Evolutionary conservation across 2,113 vertebrate species (phyloP).

Genomic region (Rousettus leschenaultii): DNA sequence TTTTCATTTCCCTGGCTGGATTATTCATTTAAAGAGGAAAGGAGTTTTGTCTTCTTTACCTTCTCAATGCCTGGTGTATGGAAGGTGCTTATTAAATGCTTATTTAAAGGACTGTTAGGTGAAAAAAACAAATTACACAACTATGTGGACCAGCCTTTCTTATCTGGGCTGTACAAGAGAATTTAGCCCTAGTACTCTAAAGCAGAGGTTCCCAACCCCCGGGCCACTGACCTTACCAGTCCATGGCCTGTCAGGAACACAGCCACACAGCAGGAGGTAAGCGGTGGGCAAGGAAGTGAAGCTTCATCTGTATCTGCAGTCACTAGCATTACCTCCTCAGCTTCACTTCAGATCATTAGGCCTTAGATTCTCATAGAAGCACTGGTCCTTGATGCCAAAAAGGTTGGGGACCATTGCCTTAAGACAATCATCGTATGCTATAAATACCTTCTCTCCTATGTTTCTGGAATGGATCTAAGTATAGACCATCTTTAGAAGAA

Average conservation of each 20-base stretch:
- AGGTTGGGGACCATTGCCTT: no score
- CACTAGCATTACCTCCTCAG: no score
- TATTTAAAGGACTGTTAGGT: background rate
- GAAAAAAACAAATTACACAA: background rate
- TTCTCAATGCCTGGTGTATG: background rate
- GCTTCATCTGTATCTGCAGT: no score
- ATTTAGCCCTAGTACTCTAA: background rate
- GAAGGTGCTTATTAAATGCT: background rate
- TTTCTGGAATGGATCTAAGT: background rate
- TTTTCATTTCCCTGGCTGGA: background rate
- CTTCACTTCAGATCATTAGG: no score
- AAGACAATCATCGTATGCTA: background rate
- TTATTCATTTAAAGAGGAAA: constrained; percentile 10
- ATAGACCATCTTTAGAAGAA: background rate
- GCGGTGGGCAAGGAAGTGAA: no score
- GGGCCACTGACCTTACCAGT: no score
- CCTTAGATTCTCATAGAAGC: no score
- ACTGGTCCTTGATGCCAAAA: no score
- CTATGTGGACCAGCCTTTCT: background rate
- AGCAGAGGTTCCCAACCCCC: no score
- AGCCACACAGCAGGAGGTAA: no score
- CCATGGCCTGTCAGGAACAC: no score
- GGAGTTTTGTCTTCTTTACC: background rate
- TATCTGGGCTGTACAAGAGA: background rate
- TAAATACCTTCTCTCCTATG: background rate